A percentile compares a stretch with the other conserved stretches of the same genome.
phyloP scores from a whole-genome alignment of 1,140 invertebrate genomes.

The Habropoda laboriosa region DNA sequence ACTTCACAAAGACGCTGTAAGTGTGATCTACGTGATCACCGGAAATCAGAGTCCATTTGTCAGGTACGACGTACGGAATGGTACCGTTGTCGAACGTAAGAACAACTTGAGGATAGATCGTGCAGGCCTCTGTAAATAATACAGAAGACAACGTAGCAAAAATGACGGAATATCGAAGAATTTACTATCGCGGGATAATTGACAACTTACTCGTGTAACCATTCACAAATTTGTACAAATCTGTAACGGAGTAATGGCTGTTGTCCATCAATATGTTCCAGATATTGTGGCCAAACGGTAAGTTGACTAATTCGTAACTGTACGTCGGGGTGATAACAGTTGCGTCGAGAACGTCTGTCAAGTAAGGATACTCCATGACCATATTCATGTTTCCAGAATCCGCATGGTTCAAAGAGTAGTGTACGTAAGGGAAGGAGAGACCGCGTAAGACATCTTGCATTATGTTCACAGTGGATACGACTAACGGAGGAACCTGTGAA shows the following conservation, averaged over 20 bases:
- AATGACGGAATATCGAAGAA: neutral
- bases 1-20: constrained; percentile 66
- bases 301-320: constrained; percentile 57
- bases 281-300: constrained; percentile 57
- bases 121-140: constrained; percentile 63
- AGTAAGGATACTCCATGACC: constrained; percentile 52
- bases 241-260: constrained; percentile 49
- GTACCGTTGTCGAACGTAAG: constrained; percentile 59
- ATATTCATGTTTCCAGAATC: constrained; percentile 59
- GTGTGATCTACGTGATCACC: constrained; percentile 53
- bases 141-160: neutral
- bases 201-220: constrained; percentile 46
- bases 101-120: constrained; percentile 58
- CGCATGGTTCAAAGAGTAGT: constrained; percentile 50
- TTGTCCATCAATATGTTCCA: constrained; percentile 65
- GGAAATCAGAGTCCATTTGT: constrained; percentile 67
- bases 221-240: constrained; percentile 38
- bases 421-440: constrained; percentile 35
- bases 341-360: constrained; percentile 56
- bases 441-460: constrained; percentile 50
- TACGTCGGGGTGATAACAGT: constrained; percentile 54
- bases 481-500: constrained; percentile 49
- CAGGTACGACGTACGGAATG: constrained; percentile 48
- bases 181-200: neutral
- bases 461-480: constrained; percentile 10